These are phyloP conservation scores for Poeciliopsis gracilis DNA, from an alignment of 2,797 vertebrate genomes.

Conservation along the genomic window DNA sequence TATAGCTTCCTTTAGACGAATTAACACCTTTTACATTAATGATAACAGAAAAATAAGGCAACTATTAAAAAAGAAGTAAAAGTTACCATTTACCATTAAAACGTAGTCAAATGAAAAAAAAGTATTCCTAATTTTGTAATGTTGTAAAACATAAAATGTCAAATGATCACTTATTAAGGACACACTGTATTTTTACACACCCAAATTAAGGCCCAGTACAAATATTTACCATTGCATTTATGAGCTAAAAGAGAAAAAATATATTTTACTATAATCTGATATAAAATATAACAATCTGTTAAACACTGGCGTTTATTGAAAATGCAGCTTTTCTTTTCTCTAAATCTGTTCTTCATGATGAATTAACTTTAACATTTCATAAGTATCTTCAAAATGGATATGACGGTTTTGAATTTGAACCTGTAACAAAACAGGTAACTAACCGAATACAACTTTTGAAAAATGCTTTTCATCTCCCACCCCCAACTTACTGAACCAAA, in stretches of 20 bases:
- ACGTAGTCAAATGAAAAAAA: neutral
- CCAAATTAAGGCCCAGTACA: neutral
- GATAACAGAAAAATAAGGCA: neutral
- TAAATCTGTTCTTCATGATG: neutral
- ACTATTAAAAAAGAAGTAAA: neutral
- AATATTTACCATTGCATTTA: neutral
- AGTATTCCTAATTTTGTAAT: no score
- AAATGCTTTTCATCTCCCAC: neutral
- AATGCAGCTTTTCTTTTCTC: neutral
- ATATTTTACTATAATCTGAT: neutral
- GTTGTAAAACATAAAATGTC: neutral
- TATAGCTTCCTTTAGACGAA: neutral
- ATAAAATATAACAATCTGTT: neutral
- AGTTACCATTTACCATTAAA: no score
- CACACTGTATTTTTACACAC: neutral
- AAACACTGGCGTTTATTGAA: neutral
- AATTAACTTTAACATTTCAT: neutral
- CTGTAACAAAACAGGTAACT: neutral
- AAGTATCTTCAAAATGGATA: neutral
- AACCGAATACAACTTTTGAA: neutral
- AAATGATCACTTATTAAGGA: neutral
- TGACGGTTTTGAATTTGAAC: neutral
- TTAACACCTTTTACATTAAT: neutral
- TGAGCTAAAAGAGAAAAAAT: neutral
- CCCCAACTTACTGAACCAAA: neutral